Evolutionary conservation across 2,797 vertebrate species (phyloP), one percentile per base, ranked within the genome.

Genomic region (Knipowitschia caucasica): DNA sequence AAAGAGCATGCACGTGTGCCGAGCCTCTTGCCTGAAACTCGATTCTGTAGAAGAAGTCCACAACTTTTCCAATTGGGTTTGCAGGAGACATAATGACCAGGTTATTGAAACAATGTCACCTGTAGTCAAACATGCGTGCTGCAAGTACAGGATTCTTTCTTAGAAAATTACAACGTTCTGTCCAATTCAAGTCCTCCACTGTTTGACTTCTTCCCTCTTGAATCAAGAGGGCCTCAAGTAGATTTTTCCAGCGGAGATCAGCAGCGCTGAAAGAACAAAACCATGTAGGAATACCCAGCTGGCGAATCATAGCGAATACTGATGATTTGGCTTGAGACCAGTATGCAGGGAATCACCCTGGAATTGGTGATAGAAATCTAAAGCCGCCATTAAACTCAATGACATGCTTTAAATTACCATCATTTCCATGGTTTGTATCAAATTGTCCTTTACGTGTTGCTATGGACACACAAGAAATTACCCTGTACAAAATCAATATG

Each of bases 11-110:
- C 0, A 38, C 14, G 42, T 59, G 50, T 0, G n/a, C 1, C 43
- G 56, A 15, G n/a, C 34, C 34, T 36, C 34, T 36, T 1, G 29
- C 29, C 21, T 59, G 30, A 11, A 59, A 65, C 15, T 50, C 56
- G 0, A 64, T 47, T 1, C 27, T 1, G 49, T 47, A 35, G 36
- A 54, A 62, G 14, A 29, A 50, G 10, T 34, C 29, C 5, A 9
- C 10, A 1, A 59, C 49, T 0, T 54, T 54, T 0, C 54, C 63
- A 35, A 50, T 18, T 0, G 1, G 62, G 3, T 59, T 2, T 0
- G 23, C 24, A 4, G 47, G 25, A 11, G 47, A 56, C 31, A 42
- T 53, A 3, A 62, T 4, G 0, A 63, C 18, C 1, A 44, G 24
- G 5, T 4, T 50, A 4, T 43, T 0, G 25, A 62, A 55, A 18